Base-by-base conservation (phyloP, 1,140 invertebrate species). In the Liolophura sinensis region DNA sequence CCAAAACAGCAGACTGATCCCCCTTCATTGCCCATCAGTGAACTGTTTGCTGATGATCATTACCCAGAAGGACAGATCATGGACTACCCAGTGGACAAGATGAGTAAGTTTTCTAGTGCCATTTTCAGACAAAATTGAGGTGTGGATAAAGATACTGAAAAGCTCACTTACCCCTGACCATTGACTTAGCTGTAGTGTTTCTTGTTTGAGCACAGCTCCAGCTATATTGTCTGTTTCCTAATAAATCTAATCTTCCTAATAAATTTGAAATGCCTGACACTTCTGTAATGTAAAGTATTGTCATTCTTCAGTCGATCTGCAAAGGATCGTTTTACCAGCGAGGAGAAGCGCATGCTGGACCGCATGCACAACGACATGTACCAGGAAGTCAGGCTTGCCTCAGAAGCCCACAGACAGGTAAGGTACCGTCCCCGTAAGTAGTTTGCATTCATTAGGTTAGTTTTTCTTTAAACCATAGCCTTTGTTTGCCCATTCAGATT, bases 331-430 rank as follows among this genome's bases (percentile, higher is more conserved):
- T 93, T 94, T 73, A 91, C 91, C 0, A 92, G 89, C 78, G 96
- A 97, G 83, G 97, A 99, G 79, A 97, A 96, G 76, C 89, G 91
- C 76, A 84, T 87, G 12, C 64, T 88, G 11, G 89, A 90, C 67
- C 68, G 76, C 16, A 81, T 87, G 14, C 86, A 88, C 55, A 81
- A 78, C 11, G 94, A 98, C 75, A 92, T 96, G 72, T 99, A 98
- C 79, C 93, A 95, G 79, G 96, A 99, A 86, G 91, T 97, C 46
- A 89, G 98, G 70, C 90, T 93, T 71, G 97, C 97, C 25, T 97
- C 97, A 40, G 97, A 99, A 86, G 96, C 95, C 60, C 97, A 99
- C 84, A 90, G 97, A 84, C 94, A 95, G 86, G 90, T 90, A 85
- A n/a, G 55, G 20, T n/a, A 14, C 22, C 12, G 14, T 14, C 49